These are phyloP conservation scores for Drosophila melanica DNA, from an alignment of 1,140 invertebrate species.

Conservation along the genomic window DNA sequence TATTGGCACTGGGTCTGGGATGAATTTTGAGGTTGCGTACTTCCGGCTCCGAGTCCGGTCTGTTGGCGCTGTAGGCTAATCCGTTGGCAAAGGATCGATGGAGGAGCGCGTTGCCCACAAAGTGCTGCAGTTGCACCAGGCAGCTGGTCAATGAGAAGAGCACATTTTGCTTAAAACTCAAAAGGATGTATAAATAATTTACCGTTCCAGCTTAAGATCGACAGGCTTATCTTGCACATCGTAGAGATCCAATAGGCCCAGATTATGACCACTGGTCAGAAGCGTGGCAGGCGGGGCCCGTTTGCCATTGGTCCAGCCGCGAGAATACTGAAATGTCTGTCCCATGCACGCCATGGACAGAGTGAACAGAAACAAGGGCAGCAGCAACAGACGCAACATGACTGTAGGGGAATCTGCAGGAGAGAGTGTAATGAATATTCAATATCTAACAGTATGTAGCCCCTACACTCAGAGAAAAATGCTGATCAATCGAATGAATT, in stretches of 20 bases:
- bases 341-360: constrained; percentile 74
- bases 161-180: too few relatives aligned
- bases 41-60: constrained; percentile 39
- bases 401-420: constrained; percentile 4
- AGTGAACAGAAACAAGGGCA: constrained; percentile 72
- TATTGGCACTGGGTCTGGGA: constrained; percentile 14
- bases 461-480: too few relatives aligned
- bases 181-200: not conserved
- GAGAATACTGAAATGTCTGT: constrained; percentile 90
- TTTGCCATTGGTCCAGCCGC: constrained; percentile 91
- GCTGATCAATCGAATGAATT: too few relatives aligned
- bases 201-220: constrained; percentile 70
- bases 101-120: constrained; percentile 82
- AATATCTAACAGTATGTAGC: too few relatives aligned
- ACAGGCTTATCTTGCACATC: constrained; percentile 53
- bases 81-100: constrained; percentile 47
- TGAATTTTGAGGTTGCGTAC: constrained; percentile 24
- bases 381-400: constrained; percentile 72
- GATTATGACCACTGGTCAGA: constrained; percentile 53
- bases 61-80: constrained; percentile 44
- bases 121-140: constrained; percentile 84
- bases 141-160: constrained; percentile 71
- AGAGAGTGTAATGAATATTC: not conserved
- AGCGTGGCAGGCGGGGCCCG: constrained; percentile 79
- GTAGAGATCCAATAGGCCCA: constrained; percentile 61